phyloP scores from a whole-genome alignment of 2,797 vertebrate species.

The Pangasius larnaudii region DNA sequence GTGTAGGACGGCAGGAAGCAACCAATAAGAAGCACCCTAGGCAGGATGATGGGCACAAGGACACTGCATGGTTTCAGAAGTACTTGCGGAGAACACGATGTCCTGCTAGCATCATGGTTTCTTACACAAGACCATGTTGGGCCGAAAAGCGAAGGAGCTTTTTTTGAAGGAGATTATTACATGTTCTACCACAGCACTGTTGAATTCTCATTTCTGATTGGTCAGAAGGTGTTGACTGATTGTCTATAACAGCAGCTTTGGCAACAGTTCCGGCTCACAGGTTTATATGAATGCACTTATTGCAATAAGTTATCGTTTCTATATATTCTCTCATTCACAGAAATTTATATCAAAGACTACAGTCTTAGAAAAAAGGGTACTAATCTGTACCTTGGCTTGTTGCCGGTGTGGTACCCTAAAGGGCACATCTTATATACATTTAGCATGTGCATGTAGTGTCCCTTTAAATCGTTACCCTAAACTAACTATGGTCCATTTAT shows the following conservation, averaged over 20 bases:
- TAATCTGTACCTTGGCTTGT: too few relatives aligned
- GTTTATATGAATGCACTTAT: not conserved
- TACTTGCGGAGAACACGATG: not conserved
- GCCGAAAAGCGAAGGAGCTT: not conserved
- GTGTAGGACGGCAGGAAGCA: not conserved
- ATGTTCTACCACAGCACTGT: not conserved
- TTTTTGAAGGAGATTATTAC: not conserved
- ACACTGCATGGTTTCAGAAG: not conserved
- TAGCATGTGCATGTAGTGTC: too few relatives aligned
- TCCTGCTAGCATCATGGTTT: not conserved
- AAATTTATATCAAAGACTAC: too few relatives aligned
- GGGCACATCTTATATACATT: too few relatives aligned
- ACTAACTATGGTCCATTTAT: not conserved
- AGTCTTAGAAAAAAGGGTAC: too few relatives aligned
- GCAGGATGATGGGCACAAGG: not conserved
- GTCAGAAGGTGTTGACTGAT: not conserved
- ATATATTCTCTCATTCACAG: too few relatives aligned
- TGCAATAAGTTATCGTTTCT: too few relatives aligned
- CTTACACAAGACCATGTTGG: not conserved
- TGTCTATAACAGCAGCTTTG: not conserved
- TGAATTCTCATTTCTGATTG: not conserved
- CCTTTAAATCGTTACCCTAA: not conserved
- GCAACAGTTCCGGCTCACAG: not conserved
- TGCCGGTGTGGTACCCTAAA: too few relatives aligned
- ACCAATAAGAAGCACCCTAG: not conserved